A percentile compares a stretch with the other conserved stretches of the same genome.
Conservation (phyloP, 1,140 invertebrate genomes). For the Drosophila nannoptera region DNA sequence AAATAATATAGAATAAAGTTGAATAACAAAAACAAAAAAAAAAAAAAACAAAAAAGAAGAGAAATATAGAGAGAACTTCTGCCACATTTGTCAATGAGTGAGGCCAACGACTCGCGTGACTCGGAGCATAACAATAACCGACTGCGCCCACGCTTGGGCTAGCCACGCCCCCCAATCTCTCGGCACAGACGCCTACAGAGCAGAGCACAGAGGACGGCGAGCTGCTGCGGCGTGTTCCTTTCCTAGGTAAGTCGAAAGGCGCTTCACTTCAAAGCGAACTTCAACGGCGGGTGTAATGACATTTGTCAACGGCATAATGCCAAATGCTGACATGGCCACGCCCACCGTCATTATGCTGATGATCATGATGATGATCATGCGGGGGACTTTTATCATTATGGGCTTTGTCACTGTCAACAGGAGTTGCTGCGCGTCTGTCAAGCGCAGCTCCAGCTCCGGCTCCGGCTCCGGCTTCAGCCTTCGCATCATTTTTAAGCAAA, state of each 20-base stretch:
- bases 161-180: background rate
- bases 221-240: background rate
- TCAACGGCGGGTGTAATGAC: conserved; percentile 69
- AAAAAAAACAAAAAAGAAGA: conserved; percentile 40
- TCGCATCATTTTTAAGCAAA: conserved; percentile 74
- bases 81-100: conserved; percentile 70
- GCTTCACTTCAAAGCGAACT: conserved; percentile 61
- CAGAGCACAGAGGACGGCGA: too few species aligned
- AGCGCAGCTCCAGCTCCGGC: conserved; percentile 38
- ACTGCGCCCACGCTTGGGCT: background rate
- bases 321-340: conserved; percentile 47
- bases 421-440: conserved; percentile 63
- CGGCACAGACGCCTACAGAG: background rate
- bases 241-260: conserved; percentile 41
- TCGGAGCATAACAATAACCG: conserved; percentile 32
- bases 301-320: conserved; percentile 69
- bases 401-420: conserved; percentile 72
- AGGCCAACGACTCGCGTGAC: conserved; percentile 66
- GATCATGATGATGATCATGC: conserved; percentile 49
- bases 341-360: conserved; percentile 36
- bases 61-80: conserved; percentile 44
- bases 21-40: conserved; percentile 38
- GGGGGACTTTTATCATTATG: conserved; percentile 47
- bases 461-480: conserved; percentile 4
- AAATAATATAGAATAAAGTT: conserved; percentile 37